These are phyloP conservation scores for Oreochromis aureus DNA, from an alignment of 2,113 vertebrate species.

Conservation along the genomic window DNA sequence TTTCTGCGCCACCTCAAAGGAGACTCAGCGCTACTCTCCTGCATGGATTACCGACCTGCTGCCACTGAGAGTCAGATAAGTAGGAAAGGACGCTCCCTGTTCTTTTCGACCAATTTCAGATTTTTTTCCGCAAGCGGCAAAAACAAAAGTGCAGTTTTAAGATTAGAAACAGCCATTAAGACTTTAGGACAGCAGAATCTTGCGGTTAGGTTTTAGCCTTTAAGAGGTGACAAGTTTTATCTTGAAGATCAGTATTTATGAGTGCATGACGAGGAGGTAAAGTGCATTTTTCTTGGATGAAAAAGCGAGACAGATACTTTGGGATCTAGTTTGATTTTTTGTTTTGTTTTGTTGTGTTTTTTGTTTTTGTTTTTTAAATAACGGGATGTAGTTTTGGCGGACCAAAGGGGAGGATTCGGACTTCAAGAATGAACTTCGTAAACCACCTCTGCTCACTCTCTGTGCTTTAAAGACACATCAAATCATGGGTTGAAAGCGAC, in stretches of 20 bases:
- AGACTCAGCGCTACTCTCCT: background rate
- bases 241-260: background rate
- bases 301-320: background rate
- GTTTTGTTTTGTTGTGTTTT: background rate
- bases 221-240: background rate
- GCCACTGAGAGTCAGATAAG: constrained; percentile 13
- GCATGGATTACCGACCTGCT: background rate
- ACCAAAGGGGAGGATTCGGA: constrained; percentile 5
- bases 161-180: background rate
- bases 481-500: constrained; percentile 65
- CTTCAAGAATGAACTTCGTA: constrained; percentile 39
- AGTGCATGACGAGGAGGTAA: constrained; percentile 24
- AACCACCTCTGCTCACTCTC: constrained; percentile 22
- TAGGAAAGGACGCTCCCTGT: background rate
- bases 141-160: constrained; percentile 12
- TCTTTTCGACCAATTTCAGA: background rate
- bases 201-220: background rate
- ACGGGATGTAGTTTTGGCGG: constrained; percentile 44
- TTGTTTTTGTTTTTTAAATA: no score
- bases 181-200: background rate
- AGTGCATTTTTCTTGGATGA: constrained; percentile 11
- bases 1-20: constrained; percentile 8
- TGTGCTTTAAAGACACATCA: constrained; percentile 25
- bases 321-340: background rate
- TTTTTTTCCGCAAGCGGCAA: background rate